These are phyloP conservation scores for Phaonia tiefii DNA, from an alignment of 2,888 invertebrate species.

Conservation along the genomic window DNA sequence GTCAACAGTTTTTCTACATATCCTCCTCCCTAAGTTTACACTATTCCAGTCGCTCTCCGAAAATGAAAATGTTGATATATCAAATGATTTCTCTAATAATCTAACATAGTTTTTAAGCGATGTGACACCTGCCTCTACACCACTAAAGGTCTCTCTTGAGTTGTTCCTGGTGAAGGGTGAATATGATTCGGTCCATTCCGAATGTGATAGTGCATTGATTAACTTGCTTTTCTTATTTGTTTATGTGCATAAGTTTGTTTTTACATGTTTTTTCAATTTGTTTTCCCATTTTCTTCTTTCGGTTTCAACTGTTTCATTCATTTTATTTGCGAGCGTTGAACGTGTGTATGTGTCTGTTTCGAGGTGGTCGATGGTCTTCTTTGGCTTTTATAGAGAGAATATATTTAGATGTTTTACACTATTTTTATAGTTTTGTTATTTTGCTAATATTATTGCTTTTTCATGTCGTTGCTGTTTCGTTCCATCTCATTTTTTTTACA, in stretches of 20 bases:
- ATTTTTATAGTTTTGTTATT: conserved; percentile 18
- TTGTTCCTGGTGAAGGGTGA: no score
- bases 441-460: conserved; percentile 6
- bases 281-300: neutral
- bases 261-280: conserved; percentile 33
- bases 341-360: conserved; percentile 37
- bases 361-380: neutral
- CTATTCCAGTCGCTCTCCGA: no score
- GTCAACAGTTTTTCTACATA: no score
- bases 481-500: neutral
- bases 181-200: no score
- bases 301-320: conserved; percentile 25
- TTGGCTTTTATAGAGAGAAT: neutral
- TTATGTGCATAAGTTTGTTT: neutral
- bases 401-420: conserved; percentile 5
- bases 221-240: no score
- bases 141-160: no score
- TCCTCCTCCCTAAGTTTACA: no score
- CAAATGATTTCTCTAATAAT: no score
- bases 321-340: conserved; percentile 36
- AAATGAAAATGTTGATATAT: no score
- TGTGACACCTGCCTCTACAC: no score
- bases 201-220: no score
- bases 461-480: neutral
- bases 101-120: no score